Conservation (phyloP, 1,140 invertebrate genomes). For the Orius insidiosus region DNA sequence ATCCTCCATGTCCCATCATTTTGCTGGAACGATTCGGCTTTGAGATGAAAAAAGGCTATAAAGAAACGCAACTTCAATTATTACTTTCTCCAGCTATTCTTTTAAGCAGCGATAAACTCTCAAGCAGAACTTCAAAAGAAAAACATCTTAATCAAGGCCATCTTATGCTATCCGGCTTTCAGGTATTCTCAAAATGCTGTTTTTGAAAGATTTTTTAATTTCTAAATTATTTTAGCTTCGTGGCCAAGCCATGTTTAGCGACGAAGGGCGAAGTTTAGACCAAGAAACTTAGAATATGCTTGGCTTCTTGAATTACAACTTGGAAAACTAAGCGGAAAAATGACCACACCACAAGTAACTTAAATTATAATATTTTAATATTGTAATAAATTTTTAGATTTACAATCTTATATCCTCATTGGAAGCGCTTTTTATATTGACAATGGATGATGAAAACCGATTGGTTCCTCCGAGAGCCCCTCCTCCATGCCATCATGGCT, state of each 20-base stretch:
- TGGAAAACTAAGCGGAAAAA: constrained; percentile 61
- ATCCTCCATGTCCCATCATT: constrained; percentile 78
- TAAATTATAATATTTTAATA: too few species aligned
- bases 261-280: constrained; percentile 69
- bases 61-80: constrained; percentile 79
- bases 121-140: constrained; percentile 32
- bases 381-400: constrained; percentile 39
- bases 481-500: constrained; percentile 70
- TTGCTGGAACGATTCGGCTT: constrained; percentile 82
- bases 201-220: constrained; percentile 10
- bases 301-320: constrained; percentile 78
- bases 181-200: constrained; percentile 35
- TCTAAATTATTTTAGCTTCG: constrained; percentile 41
- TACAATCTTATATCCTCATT: constrained; percentile 72
- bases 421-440: constrained; percentile 74
- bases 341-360: constrained; percentile 49
- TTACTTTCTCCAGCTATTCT: constrained; percentile 77
- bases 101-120: constrained; percentile 52
- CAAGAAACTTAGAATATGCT: constrained; percentile 93
- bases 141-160: constrained; percentile 75
- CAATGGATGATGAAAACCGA: constrained; percentile 76
- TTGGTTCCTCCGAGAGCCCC: constrained; percentile 57
- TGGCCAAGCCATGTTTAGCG: constrained; percentile 95
- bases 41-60: constrained; percentile 88
- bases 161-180: constrained; percentile 72